Conservation (phyloP, 2,113 vertebrate species). For the Procapra przewalskii region DNA sequence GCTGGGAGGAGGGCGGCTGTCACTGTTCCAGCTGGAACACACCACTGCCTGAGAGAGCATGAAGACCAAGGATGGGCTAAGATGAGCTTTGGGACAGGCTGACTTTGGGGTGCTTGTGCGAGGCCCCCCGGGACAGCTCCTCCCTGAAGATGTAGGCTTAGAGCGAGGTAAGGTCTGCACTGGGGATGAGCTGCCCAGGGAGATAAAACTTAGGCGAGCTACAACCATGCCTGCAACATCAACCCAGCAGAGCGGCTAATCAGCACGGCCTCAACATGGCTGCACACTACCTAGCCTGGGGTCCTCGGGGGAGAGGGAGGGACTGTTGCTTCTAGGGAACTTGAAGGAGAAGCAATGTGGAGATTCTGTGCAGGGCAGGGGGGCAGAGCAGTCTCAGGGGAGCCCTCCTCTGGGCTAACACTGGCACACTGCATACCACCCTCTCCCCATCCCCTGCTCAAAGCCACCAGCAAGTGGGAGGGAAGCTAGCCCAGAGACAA, state of each 20-base stretch:
- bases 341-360: background rate
- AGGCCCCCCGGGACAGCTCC: background rate
- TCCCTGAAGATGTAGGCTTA: accelerated
- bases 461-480: background rate
- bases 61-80: too few species aligned
- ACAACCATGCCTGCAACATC: background rate
- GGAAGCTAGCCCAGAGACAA: background rate
- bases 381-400: background rate
- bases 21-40: background rate
- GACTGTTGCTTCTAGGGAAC: background rate
- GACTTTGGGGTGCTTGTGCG: background rate
- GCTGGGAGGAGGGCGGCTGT: background rate
- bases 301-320: accelerated
- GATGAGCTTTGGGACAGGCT: background rate
- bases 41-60: background rate
- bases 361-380: background rate
- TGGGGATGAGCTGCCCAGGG: background rate
- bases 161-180: accelerated
- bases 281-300: background rate
- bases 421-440: background rate
- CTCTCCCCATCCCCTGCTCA: too few species aligned
- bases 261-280: background rate
- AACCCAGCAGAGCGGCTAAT: background rate
- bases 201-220: background rate
- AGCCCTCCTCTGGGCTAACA: background rate